Base-by-base conservation (phyloP, 2,797 vertebrate species). In the Platalea minor region DNA sequence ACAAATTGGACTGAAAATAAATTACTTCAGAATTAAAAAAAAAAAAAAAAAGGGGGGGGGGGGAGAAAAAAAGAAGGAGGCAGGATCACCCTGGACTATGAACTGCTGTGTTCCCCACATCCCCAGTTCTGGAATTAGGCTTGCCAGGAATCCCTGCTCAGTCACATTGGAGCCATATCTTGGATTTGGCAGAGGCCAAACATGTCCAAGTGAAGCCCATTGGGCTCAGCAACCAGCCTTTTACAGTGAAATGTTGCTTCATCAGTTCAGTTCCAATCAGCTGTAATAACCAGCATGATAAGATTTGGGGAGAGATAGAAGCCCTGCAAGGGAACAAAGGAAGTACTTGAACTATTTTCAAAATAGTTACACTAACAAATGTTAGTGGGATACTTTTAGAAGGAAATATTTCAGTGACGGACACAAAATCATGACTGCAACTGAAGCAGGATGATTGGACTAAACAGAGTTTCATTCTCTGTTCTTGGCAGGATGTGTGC, bases 401-500 rank as follows among this genome's bases (percentile, higher is more conserved):
- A 72, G 48, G 46, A 95, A 90, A 65, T 80, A 93, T 88, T 96
- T 92, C 53, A 73, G 23, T 14, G 31, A 69, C 56, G 33, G 74
- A 80, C 57, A 74, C 8, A 48, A 76, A 90, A 75, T 73, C 45
- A 16, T 57, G 50, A 39, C 57, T 53, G 59, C 43, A 75, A 37
- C 68, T 89, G 43, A 73, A 81, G 81, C 35, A 85, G 23, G 17
- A 60, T 63, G 51, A 78, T 69, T 91, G 67, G 57, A 83, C 80
- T 76, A 61, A 73, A 84, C 21, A 64, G 69, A 77, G 50, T 77
- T 93, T 73, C 63, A 72, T 77, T 78, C 78, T 70, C 23, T 88
- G 17, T 10, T 96, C 80, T 88, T 96, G 95, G 91, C 92, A 96
- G 46, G 45, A 64, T 91, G 63, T 64, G 64, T 93, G 59, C 67